Evolutionary conservation across 2,888 invertebrate genomes (phyloP).

Genomic region (Ectropis crepuscularia): DNA sequence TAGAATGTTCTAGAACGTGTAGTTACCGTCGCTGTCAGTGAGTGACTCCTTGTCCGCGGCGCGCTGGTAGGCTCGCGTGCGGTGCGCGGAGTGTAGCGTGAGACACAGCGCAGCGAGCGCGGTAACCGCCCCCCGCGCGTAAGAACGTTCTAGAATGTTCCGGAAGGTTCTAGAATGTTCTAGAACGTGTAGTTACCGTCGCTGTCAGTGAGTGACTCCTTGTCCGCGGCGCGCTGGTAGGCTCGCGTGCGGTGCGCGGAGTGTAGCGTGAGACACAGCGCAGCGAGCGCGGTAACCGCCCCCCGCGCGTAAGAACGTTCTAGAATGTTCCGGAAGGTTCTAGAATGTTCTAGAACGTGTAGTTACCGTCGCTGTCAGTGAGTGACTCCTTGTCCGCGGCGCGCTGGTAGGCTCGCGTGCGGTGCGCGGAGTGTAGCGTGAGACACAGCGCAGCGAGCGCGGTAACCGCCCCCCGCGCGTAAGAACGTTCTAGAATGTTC

Average conservation of each 20-base stretch:
- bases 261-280: constrained; percentile 88
- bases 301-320: too few species aligned
- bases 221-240: constrained; percentile 88
- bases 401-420: constrained; percentile 83
- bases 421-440: constrained; percentile 88
- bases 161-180: too few species aligned
- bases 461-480: too few species aligned
- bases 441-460: constrained; percentile 86
- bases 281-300: too few species aligned
- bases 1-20: too few species aligned
- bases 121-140: too few species aligned
- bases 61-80: constrained; percentile 83
- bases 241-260: constrained; percentile 85
- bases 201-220: constrained; percentile 90
- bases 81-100: constrained; percentile 88
- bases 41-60: constrained; percentile 91
- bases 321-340: too few species aligned
- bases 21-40: constrained; percentile 88
- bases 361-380: constrained; percentile 88
- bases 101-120: constrained; percentile 86
- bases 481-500: too few species aligned
- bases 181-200: constrained; percentile 79
- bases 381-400: constrained; percentile 91
- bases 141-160: too few species aligned
- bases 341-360: too few species aligned